phyloP scores from a whole-genome alignment of 2,797 vertebrate species.

The Capromys pilorides region DNA sequence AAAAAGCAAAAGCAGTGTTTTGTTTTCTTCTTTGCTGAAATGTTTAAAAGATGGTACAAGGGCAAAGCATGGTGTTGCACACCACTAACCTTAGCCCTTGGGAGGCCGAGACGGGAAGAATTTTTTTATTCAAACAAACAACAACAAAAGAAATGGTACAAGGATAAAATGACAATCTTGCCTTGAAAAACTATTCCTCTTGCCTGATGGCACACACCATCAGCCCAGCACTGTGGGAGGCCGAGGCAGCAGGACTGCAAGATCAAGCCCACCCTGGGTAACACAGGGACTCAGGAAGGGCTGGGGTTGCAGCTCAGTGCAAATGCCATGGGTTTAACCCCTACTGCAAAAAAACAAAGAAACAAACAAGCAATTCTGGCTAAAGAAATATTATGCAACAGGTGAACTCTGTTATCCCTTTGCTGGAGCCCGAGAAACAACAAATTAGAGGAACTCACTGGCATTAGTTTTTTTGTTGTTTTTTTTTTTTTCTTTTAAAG shows the following conservation, averaged over 20 bases:
- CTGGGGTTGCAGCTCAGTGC: background rate
- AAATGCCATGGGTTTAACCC: background rate
- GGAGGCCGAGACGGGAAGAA: background rate
- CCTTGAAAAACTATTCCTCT: slow-evolving; percentile 23
- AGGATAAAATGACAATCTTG: slow-evolving; percentile 18
- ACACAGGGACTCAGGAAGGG: background rate
- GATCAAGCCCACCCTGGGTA: background rate
- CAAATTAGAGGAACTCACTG: background rate
- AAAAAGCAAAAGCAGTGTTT: background rate
- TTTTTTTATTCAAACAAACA: background rate
- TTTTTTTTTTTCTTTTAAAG: background rate
- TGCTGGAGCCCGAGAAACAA: background rate
- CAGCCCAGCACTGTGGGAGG: background rate
- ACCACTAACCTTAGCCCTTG: background rate
- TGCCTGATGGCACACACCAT: background rate
- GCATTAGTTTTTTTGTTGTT: too few species aligned
- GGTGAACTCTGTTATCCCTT: background rate
- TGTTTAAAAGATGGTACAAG: slow-evolving; percentile 20
- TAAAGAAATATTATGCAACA: slow-evolving; percentile 39
- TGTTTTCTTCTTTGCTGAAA: slow-evolving; percentile 8
- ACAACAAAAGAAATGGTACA: background rate
- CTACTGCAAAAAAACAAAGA: background rate
- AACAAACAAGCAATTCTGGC: background rate
- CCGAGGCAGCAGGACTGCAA: background rate
- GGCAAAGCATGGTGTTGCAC: background rate